Evolutionary conservation across 2,797 vertebrate genomes (phyloP).

Genomic region (Syngnathus rostellatus): DNA sequence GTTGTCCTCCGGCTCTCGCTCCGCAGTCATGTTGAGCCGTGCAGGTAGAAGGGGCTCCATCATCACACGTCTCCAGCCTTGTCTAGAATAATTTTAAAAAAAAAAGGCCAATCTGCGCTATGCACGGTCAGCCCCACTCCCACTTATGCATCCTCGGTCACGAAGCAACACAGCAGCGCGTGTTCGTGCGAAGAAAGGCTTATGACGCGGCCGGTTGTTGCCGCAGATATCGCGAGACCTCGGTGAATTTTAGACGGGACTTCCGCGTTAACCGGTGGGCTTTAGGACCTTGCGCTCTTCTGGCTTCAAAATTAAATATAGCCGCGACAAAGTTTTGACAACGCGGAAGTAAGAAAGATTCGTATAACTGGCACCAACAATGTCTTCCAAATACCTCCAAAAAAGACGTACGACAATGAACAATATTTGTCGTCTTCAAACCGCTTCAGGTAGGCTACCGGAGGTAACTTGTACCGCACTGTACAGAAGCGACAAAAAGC

Average conservation of each 20-base stretch:
- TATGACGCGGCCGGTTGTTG: constrained; percentile 24
- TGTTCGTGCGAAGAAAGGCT: constrained; percentile 4
- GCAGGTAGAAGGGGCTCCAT: constrained; percentile 55
- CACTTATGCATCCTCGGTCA: constrained; percentile 3
- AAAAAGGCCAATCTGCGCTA: neutral
- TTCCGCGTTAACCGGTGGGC: too few species aligned
- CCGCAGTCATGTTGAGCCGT: constrained; percentile 40
- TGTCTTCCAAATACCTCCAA: too few species aligned
- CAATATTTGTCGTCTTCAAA: too few species aligned
- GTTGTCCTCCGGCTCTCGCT: constrained; percentile 68
- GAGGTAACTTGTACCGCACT: too few species aligned
- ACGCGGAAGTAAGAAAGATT: too few species aligned
- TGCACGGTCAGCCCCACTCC: constrained; percentile 7
- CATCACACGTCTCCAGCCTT: neutral
- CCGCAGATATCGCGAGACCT: constrained; percentile 17
- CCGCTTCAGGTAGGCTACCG: too few species aligned
- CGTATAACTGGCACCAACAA: too few species aligned
- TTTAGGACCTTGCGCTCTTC: too few species aligned
- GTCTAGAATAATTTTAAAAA: neutral
- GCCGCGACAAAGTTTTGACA: neutral
- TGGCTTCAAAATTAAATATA: too few species aligned
- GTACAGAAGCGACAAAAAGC: too few species aligned
- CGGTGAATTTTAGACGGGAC: neutral
- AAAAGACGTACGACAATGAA: too few species aligned
- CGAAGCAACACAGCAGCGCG: neutral